Percentiles rank a stretch among this genome's conserved stretches.
Conservation (phyloP, 1,140 invertebrate genomes). For the Diachasmimorpha longicaudata region DNA sequence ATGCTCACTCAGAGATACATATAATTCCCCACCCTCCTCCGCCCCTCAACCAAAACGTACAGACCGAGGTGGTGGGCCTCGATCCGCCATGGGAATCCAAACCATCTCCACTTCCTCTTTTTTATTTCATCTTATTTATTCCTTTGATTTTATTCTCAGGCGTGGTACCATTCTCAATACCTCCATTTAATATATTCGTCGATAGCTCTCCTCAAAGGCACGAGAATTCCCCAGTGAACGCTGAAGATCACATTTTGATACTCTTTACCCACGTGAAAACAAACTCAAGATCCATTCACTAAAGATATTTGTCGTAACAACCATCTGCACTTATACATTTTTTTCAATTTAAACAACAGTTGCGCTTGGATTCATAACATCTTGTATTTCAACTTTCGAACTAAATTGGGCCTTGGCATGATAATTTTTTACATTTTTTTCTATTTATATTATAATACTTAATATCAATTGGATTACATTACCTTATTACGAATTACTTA, state of each 20-base stretch:
- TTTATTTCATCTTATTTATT: slow-evolving; percentile 41
- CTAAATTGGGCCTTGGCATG: too few relatives aligned
- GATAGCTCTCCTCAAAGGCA: not conserved
- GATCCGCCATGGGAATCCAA: not conserved
- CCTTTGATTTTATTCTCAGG: not conserved
- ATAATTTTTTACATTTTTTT: too few relatives aligned
- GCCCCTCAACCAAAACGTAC: not conserved
- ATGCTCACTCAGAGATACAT: slow-evolving; percentile 42
- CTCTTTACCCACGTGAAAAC: not conserved
- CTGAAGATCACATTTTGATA: not conserved
- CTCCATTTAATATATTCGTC: not conserved
- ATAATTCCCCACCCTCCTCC: slow-evolving; percentile 27
- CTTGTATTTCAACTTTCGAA: too few relatives aligned
- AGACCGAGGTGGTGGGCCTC: not conserved
- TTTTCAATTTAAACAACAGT: too few relatives aligned
- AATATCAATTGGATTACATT: too few relatives aligned
- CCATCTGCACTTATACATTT: too few relatives aligned
- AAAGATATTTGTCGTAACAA: not conserved
- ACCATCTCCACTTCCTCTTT: slow-evolving; percentile 43
- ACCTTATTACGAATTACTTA: too few relatives aligned
- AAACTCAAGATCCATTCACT: not conserved
- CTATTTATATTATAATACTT: too few relatives aligned
- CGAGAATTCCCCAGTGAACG: not conserved
- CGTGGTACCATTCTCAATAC: not conserved
- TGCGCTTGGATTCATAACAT: too few relatives aligned